Evolutionary conservation across 2,888 invertebrate species (phyloP).

Genomic region (Eupsilia transversa): DNA sequence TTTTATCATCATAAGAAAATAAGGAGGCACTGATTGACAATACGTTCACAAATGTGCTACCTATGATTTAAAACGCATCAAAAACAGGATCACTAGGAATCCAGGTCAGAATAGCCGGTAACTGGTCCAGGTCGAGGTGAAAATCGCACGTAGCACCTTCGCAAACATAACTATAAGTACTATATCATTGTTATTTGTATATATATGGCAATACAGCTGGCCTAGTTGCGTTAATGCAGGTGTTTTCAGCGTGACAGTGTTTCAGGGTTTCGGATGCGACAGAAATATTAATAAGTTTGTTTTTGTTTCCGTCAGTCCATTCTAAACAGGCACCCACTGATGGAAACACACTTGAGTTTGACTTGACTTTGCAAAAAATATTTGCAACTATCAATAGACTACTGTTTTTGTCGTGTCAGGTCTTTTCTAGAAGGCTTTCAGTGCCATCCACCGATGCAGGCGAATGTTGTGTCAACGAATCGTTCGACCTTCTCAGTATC

Average conservation of each 20-base stretch:
- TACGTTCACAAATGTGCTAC: neutral
- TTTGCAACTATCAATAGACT: neutral
- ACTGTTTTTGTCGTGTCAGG: neutral
- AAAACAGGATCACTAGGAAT: constrained; percentile 19
- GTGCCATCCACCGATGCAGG: neutral
- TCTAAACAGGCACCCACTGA: too few species aligned
- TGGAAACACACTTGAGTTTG: neutral
- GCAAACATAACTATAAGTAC: constrained; percentile 28
- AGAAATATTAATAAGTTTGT: constrained; percentile 34
- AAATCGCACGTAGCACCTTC: constrained; percentile 52
- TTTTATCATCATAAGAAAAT: neutral
- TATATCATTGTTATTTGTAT: constrained; percentile 39
- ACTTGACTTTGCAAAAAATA: neutral
- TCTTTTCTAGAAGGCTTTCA: neutral
- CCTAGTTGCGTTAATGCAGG: constrained; percentile 48
- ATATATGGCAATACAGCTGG: constrained; percentile 40
- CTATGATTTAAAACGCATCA: constrained; percentile 8
- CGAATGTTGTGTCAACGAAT: neutral
- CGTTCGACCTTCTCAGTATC: neutral
- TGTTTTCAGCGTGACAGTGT: constrained; percentile 39
- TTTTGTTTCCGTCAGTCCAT: neutral
- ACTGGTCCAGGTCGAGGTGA: constrained; percentile 52
- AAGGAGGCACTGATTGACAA: neutral
- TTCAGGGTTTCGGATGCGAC: constrained; percentile 31
- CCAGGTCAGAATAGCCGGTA: constrained; percentile 40